Conservation (phyloP, 2,113 vertebrate species). For the Amblyornis subalaris region DNA sequence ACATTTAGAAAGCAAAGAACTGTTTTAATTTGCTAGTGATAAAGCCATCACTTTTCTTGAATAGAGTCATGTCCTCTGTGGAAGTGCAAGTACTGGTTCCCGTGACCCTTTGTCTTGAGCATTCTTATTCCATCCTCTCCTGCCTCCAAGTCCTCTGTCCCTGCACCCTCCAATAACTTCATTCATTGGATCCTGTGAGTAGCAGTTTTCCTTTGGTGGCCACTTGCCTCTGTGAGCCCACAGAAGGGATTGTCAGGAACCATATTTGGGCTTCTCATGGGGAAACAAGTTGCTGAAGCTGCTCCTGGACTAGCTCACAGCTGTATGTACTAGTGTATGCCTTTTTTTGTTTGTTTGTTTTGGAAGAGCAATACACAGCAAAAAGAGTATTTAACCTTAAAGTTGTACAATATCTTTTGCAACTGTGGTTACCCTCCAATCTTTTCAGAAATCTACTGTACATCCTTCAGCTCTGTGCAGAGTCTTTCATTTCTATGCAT, state of each 20-base stretch:
- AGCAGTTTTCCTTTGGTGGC: neutral
- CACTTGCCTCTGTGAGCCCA: neutral
- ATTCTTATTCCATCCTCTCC: neutral
- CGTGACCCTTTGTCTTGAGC: neutral
- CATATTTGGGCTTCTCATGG: neutral
- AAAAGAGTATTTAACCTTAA: neutral
- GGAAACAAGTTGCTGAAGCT: neutral
- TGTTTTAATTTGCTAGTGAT: neutral
- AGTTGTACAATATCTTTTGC: neutral
- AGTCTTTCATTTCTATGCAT: neutral
- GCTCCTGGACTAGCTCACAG: neutral
- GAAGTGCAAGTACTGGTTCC: neutral
- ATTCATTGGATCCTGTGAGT: neutral
- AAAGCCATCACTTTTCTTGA: neutral
- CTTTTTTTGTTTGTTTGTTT: neutral
- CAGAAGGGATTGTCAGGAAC: neutral
- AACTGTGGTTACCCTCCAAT: neutral
- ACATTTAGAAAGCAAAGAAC: neutral
- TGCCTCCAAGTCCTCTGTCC: neutral
- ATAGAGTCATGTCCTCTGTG: neutral
- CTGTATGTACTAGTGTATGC: neutral
- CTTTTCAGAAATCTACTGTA: neutral
- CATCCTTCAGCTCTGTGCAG: neutral
- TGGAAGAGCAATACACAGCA: neutral
- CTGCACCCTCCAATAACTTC: neutral